phyloP scores from a whole-genome alignment of 1,140 invertebrate species.

The Nasonia giraulti region DNA sequence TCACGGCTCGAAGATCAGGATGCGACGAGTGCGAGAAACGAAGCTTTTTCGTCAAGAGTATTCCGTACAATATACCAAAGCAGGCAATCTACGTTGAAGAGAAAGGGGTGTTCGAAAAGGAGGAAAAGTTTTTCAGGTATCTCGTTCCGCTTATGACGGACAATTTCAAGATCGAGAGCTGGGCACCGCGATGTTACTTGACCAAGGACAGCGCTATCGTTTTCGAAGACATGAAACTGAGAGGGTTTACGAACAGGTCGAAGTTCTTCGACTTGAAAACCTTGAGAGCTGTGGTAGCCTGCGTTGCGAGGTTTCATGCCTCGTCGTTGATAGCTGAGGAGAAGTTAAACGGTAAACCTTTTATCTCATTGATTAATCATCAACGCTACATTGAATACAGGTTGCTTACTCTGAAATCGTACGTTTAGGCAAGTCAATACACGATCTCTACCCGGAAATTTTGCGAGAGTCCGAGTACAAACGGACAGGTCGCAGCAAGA shows the following conservation, averaged over 20 bases:
- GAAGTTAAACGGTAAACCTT: conserved; percentile 63
- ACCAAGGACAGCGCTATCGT: conserved; percentile 69
- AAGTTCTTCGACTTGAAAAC: conserved; percentile 71
- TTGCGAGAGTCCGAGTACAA: conserved; percentile 74
- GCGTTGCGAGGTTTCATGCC: conserved; percentile 76
- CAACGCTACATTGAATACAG: too few species aligned
- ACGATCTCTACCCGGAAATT: conserved; percentile 68
- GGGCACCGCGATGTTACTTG: conserved; percentile 69
- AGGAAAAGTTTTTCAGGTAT: conserved; percentile 69
- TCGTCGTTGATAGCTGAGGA: conserved; percentile 75
- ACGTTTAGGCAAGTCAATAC: conserved; percentile 63
- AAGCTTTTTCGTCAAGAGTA: conserved; percentile 74
- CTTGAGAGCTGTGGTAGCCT: conserved; percentile 71
- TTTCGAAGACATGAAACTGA: conserved; percentile 72
- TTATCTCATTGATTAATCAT: too few species aligned
- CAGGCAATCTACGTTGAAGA: conserved; percentile 69
- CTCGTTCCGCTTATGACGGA: conserved; percentile 68
- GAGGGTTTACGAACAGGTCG: conserved; percentile 63
- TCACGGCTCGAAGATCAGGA: conserved; percentile 48
- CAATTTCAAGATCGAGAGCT: conserved; percentile 58
- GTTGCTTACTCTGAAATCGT: too few species aligned
- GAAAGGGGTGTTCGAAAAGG: conserved; percentile 74
- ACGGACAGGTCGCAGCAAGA: conserved; percentile 52
- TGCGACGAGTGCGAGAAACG: conserved; percentile 53
- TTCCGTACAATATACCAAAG: conserved; percentile 67